Conservation (phyloP, 2,113 vertebrate species). For the Hipposideros armiger region DNA sequence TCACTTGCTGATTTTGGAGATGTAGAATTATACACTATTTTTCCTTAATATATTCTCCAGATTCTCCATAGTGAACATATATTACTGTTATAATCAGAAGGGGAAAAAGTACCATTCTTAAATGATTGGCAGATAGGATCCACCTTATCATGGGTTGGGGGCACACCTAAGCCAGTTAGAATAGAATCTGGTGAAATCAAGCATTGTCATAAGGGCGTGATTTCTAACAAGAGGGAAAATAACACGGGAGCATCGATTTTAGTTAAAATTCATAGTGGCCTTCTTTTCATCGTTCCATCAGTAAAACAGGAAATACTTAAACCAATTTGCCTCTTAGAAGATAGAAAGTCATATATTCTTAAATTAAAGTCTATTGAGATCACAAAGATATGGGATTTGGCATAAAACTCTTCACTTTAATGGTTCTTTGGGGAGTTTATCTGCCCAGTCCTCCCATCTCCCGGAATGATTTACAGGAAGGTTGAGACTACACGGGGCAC, state of each 20-base stretch:
- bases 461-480: neutral
- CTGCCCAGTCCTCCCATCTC: neutral
- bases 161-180: neutral
- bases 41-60: neutral
- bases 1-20: neutral
- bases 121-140: neutral
- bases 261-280: neutral
- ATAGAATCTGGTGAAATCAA: neutral
- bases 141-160: neutral
- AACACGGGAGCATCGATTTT: neutral
- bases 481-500: neutral
- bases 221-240: neutral
- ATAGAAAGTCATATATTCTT: neutral
- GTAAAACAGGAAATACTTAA: neutral
- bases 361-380: neutral
- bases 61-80: neutral
- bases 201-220: neutral
- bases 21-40: neutral
- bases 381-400: neutral
- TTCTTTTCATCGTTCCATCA: neutral
- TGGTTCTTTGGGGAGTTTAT: neutral
- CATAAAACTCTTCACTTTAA: neutral
- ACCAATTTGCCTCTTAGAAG: neutral
- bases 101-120: neutral
- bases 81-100: neutral